A percentile compares a stretch with the other conserved stretches of the same genome.
Evolutionary conservation across 2,888 invertebrate species (phyloP).

Genomic region (Prosapia bicincta): DNA sequence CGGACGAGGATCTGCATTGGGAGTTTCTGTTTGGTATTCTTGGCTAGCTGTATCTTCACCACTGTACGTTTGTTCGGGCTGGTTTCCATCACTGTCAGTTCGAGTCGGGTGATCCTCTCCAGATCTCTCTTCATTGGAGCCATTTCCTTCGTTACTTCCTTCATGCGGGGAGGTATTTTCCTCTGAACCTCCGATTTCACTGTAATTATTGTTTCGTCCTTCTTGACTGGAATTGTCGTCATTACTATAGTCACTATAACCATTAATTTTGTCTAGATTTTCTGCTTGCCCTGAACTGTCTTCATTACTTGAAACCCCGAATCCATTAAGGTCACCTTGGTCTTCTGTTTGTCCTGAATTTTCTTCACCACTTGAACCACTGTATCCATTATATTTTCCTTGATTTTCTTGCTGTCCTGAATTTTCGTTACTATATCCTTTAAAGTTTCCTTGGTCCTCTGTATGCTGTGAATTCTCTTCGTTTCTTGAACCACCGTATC

Average conservation of each 20-base stretch:
- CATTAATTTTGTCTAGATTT: background rate
- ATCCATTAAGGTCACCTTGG: too few relatives aligned
- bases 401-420: background rate
- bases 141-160: background rate
- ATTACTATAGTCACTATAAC: background rate
- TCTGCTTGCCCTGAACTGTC: background rate
- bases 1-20: background rate
- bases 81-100: background rate
- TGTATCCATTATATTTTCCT: background rate
- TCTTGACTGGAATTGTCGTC: background rate
- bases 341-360: background rate
- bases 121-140: background rate
- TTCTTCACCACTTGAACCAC: too few relatives aligned
- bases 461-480: too few relatives aligned
- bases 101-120: background rate
- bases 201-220: background rate
- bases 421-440: too few relatives aligned
- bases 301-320: background rate
- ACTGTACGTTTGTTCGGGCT: background rate
- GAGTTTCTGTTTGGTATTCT: slow-evolving; percentile 3
- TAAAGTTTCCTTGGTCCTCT: too few relatives aligned
- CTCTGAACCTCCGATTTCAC: background rate
- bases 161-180: background rate
- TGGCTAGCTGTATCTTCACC: background rate
- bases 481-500: too few relatives aligned